Evolutionary conservation across 2,113 vertebrate species (phyloP), one percentile per base, ranked within the genome.

Genomic region (Cebus imitator): DNA sequence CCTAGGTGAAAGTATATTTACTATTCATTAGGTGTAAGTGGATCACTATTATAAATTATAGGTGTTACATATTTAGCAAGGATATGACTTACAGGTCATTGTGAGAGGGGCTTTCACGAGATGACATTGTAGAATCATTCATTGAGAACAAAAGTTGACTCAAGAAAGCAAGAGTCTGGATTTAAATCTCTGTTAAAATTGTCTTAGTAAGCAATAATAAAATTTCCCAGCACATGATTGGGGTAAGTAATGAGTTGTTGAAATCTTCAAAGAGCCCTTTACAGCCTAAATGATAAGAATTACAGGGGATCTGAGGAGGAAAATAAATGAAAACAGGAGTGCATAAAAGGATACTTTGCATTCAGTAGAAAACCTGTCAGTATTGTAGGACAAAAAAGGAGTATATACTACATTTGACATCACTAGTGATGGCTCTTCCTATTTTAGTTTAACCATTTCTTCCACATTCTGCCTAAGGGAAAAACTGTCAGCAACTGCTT

Each of bases 141-240:
- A 37, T 16, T 52, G 18, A 84, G 25, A 76, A 52, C 25, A 68
- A 30, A 57, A 57, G 30, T 92, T 83, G 16, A 32, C 25, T 90
- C 87, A 20, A 93, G 30, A 50, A 57, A 45, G 55, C 20, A 64
- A n/a, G 8, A 61, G 37, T 73, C 17, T 40, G 45, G 25, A 40
- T 93, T 80, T 93, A 93, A 84, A 66, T 73, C 23, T 7, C 37
- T 87, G 43, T 9, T 93, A 52, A 84, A 91, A 87, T 52, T 91
- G 2, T 73, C 17, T 66, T 70, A 76, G 45, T 87, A 57, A 85
- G 81, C 17, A 57, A 32, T 37, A 87, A 45, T 73, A 81, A 61
- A 83, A 58, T 58, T 32, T 16, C 32, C 43, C 30, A 84, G 3
- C 20, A n/a, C 4, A 4, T 12, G 1, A n/a, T 25, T 35, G 4